Evolutionary conservation across 2,113 vertebrate genomes (phyloP), one percentile per base, ranked within the genome.

Genomic region (Blennius ocellaris): DNA sequence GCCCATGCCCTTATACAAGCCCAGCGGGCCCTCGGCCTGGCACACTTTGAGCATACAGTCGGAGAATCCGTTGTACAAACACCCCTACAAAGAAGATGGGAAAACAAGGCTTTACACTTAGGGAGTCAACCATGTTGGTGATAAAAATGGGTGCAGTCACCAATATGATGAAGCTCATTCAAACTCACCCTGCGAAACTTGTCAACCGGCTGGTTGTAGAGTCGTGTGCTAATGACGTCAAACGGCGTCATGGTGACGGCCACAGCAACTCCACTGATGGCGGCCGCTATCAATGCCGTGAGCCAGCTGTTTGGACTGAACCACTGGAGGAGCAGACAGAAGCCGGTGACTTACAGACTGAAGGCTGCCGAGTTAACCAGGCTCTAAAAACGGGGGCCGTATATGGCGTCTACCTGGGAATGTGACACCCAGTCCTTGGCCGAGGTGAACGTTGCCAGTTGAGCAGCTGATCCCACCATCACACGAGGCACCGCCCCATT

Each of bases 181-280:
- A 8, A 53, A 52, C 93, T 92, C 87, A 99, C 97, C 90, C 74
- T 88, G 57, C 88, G 94, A 1, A 88, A 58, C 5, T 94, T 76
- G 0, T 97, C 94, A 90, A 98, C 96, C 0, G 97, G 97, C 88
- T 99, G 97, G 86, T 99, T 99, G 94, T 99, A 99, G 11, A 99
- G 96, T 6, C 97, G 93, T 0, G 97, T 99, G 83, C 97, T 98
- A 79, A 96, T 90, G 85, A 98, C 96, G 0, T 99, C 97, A 6
- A 99, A 97, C 0, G 97, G 97, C 0, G 96, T 96, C 97, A 99
- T 99, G 1, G 94, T 92, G 30, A 95, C 79, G 0, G 93, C 93
- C 83, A 99, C 97, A 0, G 95, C 96, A 0, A 99, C 80, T 0
- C 97, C 96, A 65, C 97, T 99, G 72, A 98, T 91, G 94, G 95